phyloP scores from a whole-genome alignment of 1,140 invertebrate species.

The Pollicipes pollicipes region DNA sequence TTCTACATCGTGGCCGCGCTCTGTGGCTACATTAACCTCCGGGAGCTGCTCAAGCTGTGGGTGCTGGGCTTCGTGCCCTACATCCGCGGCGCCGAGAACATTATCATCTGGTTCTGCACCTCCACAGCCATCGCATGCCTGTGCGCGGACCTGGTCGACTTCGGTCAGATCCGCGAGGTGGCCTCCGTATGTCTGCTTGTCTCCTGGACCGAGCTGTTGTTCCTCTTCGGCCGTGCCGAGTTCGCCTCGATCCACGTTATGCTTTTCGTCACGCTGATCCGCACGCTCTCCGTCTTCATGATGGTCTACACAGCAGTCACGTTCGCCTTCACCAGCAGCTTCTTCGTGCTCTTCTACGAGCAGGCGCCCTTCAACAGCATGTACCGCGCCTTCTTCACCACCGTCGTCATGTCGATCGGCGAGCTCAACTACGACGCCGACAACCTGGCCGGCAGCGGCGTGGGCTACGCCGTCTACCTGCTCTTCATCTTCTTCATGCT shows the following conservation, averaged over 20 bases:
- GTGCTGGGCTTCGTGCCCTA: neutral
- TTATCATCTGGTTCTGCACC: neutral
- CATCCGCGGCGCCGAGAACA: neutral
- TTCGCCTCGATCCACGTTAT: neutral
- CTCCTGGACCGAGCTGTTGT: neutral
- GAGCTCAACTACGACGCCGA: neutral
- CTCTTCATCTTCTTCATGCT: neutral
- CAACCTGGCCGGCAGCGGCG: neutral
- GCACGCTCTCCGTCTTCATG: neutral
- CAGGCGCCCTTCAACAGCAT: neutral
- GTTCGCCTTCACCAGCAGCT: neutral
- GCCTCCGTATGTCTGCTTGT: neutral
- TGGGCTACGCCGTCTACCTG: neutral
- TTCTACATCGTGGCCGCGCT: neutral
- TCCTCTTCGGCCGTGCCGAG: neutral
- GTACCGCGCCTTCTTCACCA: neutral
- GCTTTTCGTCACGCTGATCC: neutral
- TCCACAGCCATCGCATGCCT: neutral
- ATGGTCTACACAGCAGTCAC: neutral
- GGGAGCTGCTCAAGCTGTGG: neutral
- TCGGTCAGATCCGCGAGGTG: neutral
- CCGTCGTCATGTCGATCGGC: neutral
- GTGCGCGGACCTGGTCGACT: neutral
- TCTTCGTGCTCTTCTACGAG: neutral
- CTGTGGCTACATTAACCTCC: neutral